phyloP scores from a whole-genome alignment of 2,888 invertebrate genomes.

The Merodon equestris region DNA sequence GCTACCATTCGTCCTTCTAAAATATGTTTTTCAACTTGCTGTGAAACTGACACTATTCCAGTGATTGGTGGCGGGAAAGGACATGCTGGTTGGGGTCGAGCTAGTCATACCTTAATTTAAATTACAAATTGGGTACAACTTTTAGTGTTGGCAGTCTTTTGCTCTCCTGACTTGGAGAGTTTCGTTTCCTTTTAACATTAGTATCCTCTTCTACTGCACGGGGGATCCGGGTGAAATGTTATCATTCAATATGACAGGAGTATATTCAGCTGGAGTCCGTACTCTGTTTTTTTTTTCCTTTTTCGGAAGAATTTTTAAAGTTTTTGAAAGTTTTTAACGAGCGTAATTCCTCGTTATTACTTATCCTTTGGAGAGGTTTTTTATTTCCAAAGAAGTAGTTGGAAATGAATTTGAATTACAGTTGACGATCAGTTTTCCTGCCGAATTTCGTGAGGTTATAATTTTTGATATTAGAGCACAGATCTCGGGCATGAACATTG shows the following conservation, averaged over 20 bases:
- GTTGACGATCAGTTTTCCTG: too few relatives aligned
- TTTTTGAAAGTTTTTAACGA: conserved; percentile 39
- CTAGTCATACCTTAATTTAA: conserved; percentile 27
- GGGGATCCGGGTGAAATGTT: conserved; percentile 31
- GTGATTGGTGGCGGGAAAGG: too few relatives aligned
- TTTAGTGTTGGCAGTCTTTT: conserved; percentile 15
- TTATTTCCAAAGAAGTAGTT: conserved; percentile 21
- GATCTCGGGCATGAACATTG: too few relatives aligned
- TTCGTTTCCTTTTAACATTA: not conserved
- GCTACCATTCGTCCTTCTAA: too few relatives aligned
- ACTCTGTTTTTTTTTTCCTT: too few relatives aligned
- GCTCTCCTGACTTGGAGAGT: not conserved
- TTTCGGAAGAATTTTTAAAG: too few relatives aligned
- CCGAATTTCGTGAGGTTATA: too few relatives aligned
- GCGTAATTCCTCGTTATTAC: conserved; percentile 28
- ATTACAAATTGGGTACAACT: conserved; percentile 36
- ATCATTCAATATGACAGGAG: conserved; percentile 44
- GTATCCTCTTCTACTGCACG: not conserved
- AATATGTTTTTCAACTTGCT: too few relatives aligned
- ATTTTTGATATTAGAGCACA: too few relatives aligned
- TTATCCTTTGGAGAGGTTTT: conserved; percentile 5
- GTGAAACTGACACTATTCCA: too few relatives aligned
- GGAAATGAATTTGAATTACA: conserved; percentile 32
- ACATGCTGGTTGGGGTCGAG: too few relatives aligned
- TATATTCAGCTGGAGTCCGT: conserved; percentile 28